A percentile compares a stretch with the other conserved stretches of the same genome.
phyloP scores from a whole-genome alignment of 2,888 invertebrate species.

The Torymus texanus region DNA sequence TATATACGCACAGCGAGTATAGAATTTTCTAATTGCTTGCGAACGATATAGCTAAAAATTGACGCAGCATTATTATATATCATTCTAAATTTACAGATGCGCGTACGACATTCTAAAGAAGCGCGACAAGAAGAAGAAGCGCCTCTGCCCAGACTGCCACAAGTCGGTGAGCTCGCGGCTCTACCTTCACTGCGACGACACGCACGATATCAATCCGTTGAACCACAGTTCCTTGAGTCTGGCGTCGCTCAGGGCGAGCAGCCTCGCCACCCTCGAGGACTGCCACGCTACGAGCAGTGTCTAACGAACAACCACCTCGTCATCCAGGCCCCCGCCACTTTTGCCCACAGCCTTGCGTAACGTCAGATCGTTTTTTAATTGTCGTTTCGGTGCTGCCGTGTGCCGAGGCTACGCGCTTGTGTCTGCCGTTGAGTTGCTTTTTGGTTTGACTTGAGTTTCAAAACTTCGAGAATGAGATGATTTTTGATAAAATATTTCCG shows the following conservation, averaged over 20 bases:
- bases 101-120: conserved; percentile 82
- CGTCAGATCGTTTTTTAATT: too few species aligned
- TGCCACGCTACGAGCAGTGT: conserved; percentile 74
- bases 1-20: background rate
- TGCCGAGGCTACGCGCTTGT: background rate
- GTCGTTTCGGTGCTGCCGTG: background rate
- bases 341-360: background rate
- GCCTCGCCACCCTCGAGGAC: conserved; percentile 73
- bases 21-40: background rate
- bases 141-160: conserved; percentile 84
- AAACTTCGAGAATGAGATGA: too few species aligned
- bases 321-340: background rate
- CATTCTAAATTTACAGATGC: conserved; percentile 75
- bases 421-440: background rate
- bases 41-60: too few species aligned
- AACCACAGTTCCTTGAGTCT: conserved; percentile 76
- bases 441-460: too few species aligned
- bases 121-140: conserved; percentile 80
- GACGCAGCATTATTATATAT: too few species aligned
- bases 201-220: conserved; percentile 65
- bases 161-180: conserved; percentile 81
- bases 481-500: too few species aligned
- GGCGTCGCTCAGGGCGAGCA: conserved; percentile 73
- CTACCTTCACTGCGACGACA: conserved; percentile 76
- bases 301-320: conserved; percentile 58